Evolutionary conservation across 1,140 invertebrate species (phyloP).

Genomic region (Ericerus pela): DNA sequence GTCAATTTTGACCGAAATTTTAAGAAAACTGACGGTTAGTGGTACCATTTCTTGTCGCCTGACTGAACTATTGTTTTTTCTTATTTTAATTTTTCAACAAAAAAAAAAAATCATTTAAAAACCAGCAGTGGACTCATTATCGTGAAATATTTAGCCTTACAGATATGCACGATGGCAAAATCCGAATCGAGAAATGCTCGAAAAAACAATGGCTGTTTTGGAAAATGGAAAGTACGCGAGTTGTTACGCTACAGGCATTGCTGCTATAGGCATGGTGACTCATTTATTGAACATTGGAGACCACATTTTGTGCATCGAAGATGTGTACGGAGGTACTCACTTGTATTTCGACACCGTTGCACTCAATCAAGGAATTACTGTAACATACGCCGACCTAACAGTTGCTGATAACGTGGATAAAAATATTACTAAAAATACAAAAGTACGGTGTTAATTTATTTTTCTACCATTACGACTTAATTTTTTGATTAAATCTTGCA

Average conservation of each 20-base stretch:
- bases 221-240: conserved; percentile 78
- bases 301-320: conserved; percentile 79
- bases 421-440: conserved; percentile 69
- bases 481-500: too few species aligned
- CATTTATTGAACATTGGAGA: conserved; percentile 69
- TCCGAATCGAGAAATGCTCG: conserved; percentile 76
- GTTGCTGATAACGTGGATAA: conserved; percentile 47
- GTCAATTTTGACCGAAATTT: too few species aligned
- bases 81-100: too few species aligned
- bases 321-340: conserved; percentile 91
- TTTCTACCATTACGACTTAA: too few species aligned
- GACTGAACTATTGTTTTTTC: too few species aligned
- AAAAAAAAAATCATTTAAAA: too few species aligned
- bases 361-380: conserved; percentile 48
- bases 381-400: conserved; percentile 65
- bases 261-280: conserved; percentile 58
- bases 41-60: too few species aligned
- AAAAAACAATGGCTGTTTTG: conserved; percentile 74
- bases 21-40: too few species aligned
- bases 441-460: too few species aligned
- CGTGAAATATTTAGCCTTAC: conserved; percentile 69
- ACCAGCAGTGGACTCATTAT: too few species aligned
- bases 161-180: conserved; percentile 91
- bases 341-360: conserved; percentile 39
- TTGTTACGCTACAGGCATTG: conserved; percentile 78